Evolutionary conservation across 2,113 vertebrate species (phyloP).

Genomic region (Nymphicus hollandicus): DNA sequence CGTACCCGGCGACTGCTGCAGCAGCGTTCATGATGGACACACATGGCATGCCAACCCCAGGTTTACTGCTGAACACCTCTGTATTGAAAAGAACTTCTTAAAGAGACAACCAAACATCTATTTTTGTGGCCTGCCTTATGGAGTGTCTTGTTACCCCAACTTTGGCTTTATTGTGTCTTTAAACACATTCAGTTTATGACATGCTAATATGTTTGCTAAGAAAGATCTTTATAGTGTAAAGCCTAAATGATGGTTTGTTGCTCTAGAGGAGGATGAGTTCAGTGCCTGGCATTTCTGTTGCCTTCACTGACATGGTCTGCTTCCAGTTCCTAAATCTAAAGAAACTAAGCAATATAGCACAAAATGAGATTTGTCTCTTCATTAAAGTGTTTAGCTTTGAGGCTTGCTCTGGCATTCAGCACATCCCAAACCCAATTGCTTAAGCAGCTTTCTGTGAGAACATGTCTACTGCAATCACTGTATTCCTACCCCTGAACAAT

Average conservation of each 20-base stretch:
- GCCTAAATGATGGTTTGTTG: neutral
- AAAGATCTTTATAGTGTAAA: neutral
- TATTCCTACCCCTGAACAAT: neutral
- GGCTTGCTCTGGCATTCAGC: neutral
- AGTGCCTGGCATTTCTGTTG: neutral
- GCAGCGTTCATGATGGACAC: fast-evolving
- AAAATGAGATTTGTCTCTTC: neutral
- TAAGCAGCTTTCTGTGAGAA: neutral
- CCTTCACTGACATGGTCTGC: neutral
- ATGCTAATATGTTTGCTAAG: neutral
- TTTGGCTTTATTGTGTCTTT: neutral
- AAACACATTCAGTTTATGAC: neutral
- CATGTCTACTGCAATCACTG: neutral
- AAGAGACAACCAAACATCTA: fast-evolving
- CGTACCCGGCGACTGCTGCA: fast-evolving
- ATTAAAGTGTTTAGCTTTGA: neutral
- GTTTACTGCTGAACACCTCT: neutral
- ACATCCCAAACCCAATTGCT: neutral
- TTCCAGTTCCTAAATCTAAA: neutral
- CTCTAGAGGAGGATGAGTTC: neutral
- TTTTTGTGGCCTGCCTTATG: neutral
- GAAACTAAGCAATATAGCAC: neutral
- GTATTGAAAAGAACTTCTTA: neutral
- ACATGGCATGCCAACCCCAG: neutral
- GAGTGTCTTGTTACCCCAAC: neutral